Evolutionary conservation across 92 coral and sea anemone species (phyloP).

Genomic region (Epizoanthus stellaris): DNA sequence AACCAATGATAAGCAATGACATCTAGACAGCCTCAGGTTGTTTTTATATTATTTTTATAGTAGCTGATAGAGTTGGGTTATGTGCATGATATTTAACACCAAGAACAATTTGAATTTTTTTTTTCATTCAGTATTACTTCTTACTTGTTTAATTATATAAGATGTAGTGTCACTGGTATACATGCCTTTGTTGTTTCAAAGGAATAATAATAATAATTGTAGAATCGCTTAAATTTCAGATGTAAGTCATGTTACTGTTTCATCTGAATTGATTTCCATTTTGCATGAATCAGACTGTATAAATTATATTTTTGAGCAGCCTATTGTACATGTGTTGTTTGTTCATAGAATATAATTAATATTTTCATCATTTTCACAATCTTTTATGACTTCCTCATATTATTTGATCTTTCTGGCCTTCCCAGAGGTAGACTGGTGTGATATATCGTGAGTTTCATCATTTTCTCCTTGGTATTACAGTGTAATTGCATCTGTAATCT

Average conservation of each 20-base stretch:
- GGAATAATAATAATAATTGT: no score
- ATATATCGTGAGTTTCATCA: neutral
- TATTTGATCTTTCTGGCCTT: neutral
- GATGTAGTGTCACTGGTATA: no score
- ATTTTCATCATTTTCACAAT: neutral
- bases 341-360: neutral
- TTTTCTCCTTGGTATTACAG: neutral
- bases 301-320: neutral
- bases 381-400: neutral
- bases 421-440: neutral
- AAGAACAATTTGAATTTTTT: neutral
- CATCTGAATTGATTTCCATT: no score
- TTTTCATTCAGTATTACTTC: neutral
- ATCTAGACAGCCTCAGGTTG: slow-evolving; percentile 7
- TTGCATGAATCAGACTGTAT: neutral
- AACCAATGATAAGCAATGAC: neutral
- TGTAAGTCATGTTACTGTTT: no score
- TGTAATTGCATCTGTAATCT: neutral
- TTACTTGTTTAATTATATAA: neutral
- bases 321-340: neutral
- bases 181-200: no score
- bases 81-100: neutral
- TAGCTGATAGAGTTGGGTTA: neutral
- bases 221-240: no score
- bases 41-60: neutral